Evolutionary conservation across 2,888 invertebrate species (phyloP), one percentile per base, ranked within the genome.

Genomic region (Drosophila neutralis): DNA sequence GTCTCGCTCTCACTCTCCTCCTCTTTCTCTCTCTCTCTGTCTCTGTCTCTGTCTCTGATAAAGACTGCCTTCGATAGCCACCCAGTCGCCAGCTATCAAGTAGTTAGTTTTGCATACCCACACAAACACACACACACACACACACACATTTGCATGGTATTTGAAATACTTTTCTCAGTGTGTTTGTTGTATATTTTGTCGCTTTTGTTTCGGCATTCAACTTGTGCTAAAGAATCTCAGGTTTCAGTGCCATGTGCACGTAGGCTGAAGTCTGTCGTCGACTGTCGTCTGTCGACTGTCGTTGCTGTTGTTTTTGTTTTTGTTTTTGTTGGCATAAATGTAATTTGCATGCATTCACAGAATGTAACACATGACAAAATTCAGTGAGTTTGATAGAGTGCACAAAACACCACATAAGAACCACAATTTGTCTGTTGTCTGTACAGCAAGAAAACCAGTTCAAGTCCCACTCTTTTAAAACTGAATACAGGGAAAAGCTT

Each of bases 231-330:
- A 87, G 89, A 85, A 89, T 86, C 85, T 86, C 89, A 74, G 80
- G 85, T 86, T 89, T 89, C 89, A 78, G 66, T 76, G 69, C 68
- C 72, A 76, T 71, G 51, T 89, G 85, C 85, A 85, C 85, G 85
- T 85, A 87, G 85, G 80, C 68, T 59, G 82, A 62, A n/a, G 48
- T 58, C 78, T 78, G 68, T 72, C 21, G 75, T 63, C 51, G 49
- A 49, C 73, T 65, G 58, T 74, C 65, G 38, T 27, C 2, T 27
- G 73, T 65, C 48, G 49, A 49, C 56, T 63, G 54, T 75, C 66
- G 35, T 60, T 58, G 36, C 40, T 45, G 33, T 38, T 52, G 21
- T 31, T 56, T 38, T 61, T 61, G 27, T 15, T 35, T 13, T 63
- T 52, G 42, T 42, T 31, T 29, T 45, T 42, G 27, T 31, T 58